Evolutionary conservation across 2,113 vertebrate genomes (phyloP), one percentile per base, ranked within the genome.

Genomic region (Myanophis thanlyinensis): DNA sequence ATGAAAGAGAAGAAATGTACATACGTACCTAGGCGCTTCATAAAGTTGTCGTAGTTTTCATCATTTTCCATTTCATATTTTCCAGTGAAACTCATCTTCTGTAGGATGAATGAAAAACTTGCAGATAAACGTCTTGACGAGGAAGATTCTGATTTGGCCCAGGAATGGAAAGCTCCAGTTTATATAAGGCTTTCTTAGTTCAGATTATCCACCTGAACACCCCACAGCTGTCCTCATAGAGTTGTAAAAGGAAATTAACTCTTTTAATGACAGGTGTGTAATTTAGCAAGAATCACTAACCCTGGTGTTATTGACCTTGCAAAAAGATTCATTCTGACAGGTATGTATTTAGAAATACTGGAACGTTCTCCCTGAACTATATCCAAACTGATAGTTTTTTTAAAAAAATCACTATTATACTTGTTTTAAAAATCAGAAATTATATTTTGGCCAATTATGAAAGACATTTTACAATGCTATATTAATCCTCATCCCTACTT

Each of bases 11-110:
- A 67, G 18, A 52, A 22, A 40, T 73, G 56, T 90, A 2, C 27
- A 80, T 46, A 93, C 96, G 94, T 93, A 97, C 97, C 97, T 92
- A 97, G 97, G n/a, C 91, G 94, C 94, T 97, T 96, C 94, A 98
- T 97, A 91, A 99, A 98, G 12, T 97, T 96, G 1, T 97, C 98
- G 5, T 98, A 98, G 95, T 98, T 98, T 91, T 98, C 98, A 2
- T 98, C 98, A 0, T 93, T 96, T 95, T 98, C 98, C 0, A 98
- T 96, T 96, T 98, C 97, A 0, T 98, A 99, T 95, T 97, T 98
- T 93, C 98, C 98, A 25, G 96, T 1, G 46, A 99, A 98, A 94
- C 97, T 95, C 98, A 99, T 53, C 90, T 91, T 80, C 84, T 23
- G 5, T 54, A 47, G 9, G 11, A 12, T 22, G 7, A 35, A 51